A percentile compares a stretch with the other conserved stretches of the same genome.
phyloP scores from a whole-genome alignment of 2,888 invertebrate species.

The Eilema griseolum region DNA sequence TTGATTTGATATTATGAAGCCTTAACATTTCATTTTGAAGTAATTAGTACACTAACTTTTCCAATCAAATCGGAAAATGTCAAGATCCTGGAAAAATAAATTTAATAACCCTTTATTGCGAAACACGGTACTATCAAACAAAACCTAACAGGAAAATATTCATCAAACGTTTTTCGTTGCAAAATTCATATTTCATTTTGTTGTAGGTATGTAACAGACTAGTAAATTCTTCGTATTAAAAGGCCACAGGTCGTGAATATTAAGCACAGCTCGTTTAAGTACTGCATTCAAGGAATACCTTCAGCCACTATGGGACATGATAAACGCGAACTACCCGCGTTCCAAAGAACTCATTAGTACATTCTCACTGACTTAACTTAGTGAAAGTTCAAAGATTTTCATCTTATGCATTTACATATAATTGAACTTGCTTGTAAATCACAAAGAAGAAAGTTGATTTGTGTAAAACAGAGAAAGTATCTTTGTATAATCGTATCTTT shows the following conservation, averaged over 20 bases:
- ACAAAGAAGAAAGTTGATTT: not conserved
- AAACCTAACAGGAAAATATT: not conserved
- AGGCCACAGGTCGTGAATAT: constrained; percentile 30
- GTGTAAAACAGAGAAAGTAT: not conserved
- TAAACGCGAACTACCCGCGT: constrained; percentile 50
- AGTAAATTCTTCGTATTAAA: constrained; percentile 39
- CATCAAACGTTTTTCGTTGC: not conserved
- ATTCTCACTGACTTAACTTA: constrained; percentile 44
- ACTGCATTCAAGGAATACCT: constrained; percentile 35
- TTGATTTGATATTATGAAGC: too few relatives aligned
- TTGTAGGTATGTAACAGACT: not conserved
- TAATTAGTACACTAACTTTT: too few relatives aligned
- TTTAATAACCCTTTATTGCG: too few relatives aligned
- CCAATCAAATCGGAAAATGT: too few relatives aligned
- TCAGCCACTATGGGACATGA: constrained; percentile 37
- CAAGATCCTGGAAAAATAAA: too few relatives aligned
- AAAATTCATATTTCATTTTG: not conserved
- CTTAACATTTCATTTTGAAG: too few relatives aligned
- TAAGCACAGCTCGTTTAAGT: constrained; percentile 32
- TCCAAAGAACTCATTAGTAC: constrained; percentile 51
- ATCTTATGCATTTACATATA: constrained; percentile 7
- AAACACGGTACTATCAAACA: too few relatives aligned
- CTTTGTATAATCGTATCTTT: too few relatives aligned
- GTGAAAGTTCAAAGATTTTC: constrained; percentile 23
- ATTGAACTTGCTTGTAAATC: not conserved